A percentile compares a stretch with the other conserved stretches of the same genome.
Evolutionary conservation across 92 coral and sea anemone genomes (phyloP).

Genomic region (Epizoanthus ramosus): DNA sequence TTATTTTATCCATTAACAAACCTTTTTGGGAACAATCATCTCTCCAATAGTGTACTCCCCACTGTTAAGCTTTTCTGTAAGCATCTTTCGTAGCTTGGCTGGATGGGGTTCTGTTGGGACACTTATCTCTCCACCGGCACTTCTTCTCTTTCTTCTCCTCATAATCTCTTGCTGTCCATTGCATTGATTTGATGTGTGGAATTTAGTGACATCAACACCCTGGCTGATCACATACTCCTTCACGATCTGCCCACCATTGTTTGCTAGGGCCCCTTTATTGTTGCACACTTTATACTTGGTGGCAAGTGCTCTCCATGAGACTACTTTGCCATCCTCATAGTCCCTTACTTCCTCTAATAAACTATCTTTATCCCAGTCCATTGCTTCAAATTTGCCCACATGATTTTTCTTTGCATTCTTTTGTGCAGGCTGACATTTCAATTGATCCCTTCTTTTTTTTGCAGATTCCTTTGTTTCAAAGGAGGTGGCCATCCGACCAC

Average conservation of each 20-base stretch:
- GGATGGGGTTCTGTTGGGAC: conserved; percentile 54
- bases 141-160: conserved; percentile 58
- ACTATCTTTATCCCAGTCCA: conserved; percentile 55
- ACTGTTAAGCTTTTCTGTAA: conserved; percentile 43
- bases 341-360: conserved; percentile 44
- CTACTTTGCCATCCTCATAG: conserved; percentile 35
- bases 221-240: conserved; percentile 50
- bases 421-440: conserved; percentile 13
- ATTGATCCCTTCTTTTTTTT: conserved; percentile 16
- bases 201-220: conserved; percentile 46
- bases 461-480: conserved; percentile 60
- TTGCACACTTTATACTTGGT: conserved; percentile 44
- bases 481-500: conserved; percentile 47
- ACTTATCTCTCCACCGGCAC: conserved; percentile 65
- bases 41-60: conserved; percentile 56
- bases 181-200: conserved; percentile 22
- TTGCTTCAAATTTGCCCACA: conserved; percentile 42
- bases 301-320: conserved; percentile 53
- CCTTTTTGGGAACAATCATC: conserved; percentile 63
- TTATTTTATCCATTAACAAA: conserved; percentile 7
- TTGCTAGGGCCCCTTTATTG: conserved; percentile 42
- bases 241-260: conserved; percentile 64
- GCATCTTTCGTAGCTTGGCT: conserved; percentile 28
- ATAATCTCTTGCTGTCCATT: conserved; percentile 11
- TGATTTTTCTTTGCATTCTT: conserved; percentile 44